Conservation (phyloP, 2,797 vertebrate species). For the Vireo griseus region DNA sequence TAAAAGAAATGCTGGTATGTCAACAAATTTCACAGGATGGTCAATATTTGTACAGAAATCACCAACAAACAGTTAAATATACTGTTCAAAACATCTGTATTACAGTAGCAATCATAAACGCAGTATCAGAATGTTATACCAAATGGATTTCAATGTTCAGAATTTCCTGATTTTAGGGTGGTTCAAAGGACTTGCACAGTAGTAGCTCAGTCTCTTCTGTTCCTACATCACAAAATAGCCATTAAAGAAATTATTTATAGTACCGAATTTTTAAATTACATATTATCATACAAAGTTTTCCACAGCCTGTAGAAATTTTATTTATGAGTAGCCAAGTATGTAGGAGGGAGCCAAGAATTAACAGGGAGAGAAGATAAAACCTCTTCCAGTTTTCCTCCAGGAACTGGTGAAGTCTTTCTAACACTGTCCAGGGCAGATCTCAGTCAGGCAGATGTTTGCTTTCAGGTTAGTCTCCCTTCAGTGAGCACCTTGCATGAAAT, state of each 20-base stretch:
- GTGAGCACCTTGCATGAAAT: not conserved
- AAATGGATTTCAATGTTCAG: not conserved
- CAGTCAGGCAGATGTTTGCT: not conserved
- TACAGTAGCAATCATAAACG: not conserved
- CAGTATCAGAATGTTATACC: not conserved
- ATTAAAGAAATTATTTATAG: not conserved
- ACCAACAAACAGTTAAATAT: not conserved
- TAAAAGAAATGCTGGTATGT: not conserved
- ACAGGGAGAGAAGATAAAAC: not conserved
- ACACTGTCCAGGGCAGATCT: not conserved
- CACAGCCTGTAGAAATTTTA: not conserved
- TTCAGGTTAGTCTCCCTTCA: not conserved
- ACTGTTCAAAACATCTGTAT: not conserved
- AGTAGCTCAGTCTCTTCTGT: not conserved
- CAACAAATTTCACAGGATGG: not conserved
- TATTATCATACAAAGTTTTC: not conserved
- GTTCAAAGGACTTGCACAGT: not conserved
- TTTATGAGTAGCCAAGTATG: not conserved
- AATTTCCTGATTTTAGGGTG: not conserved
- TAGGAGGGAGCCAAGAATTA: not conserved
- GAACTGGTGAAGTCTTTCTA: not conserved
- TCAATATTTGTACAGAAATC: not conserved
- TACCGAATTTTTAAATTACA: not conserved
- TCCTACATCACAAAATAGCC: not conserved
- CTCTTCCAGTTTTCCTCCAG: not conserved